Base-by-base conservation (phyloP, 2,888 invertebrate species). In the Aspidapion aeneum region DNA sequence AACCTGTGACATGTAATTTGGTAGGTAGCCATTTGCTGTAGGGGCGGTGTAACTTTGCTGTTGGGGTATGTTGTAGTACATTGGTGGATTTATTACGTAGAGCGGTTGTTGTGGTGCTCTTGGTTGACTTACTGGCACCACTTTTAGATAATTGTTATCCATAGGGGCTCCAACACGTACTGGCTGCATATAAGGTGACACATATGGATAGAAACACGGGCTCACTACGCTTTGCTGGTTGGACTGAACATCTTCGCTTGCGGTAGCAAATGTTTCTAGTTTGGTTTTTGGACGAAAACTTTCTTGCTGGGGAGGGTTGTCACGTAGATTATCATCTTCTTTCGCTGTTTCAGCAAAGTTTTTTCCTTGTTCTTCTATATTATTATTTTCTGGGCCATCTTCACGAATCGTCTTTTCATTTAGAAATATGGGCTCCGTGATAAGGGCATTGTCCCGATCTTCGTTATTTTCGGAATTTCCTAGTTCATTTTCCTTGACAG, bases 181-280 rank as follows among this genome's bases (percentile, higher is more conserved):
- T 9, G 63, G 54, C n/a, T 55, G 60, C 50, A 54, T 21, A 56
- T 71, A 70, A 9, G 73, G 66, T n/a, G 73, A 69, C 18, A 72
- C 66, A 64, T 71, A 74, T 21, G 72, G 69, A 58, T 70, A 69
- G 52, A 71, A 70, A 57, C 73, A 75, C 16, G 75, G 74, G 68
- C 74, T 76, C 9, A 70, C 52, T 9, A 70, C 51, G 17, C 64
- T 61, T 57, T 73, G 74, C 62, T 75, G 76, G 55, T 60, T 74
- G 1, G 70, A 68, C 66, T 74, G 75, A 1, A 72, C 20, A 52
- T 73, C 72, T 18, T 72, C 68, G 35, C 58, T 66, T 16, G 67
- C 55, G 3, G 66, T 58, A 16, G 66, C 57, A 17, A 62, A 61
- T 51, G 60, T 58, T 58, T 69, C 65, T 19, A 66, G 54, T 65